These are phyloP conservation scores for Hyalella azteca DNA, from an alignment of 2,888 invertebrate genomes.

Conservation along the genomic window DNA sequence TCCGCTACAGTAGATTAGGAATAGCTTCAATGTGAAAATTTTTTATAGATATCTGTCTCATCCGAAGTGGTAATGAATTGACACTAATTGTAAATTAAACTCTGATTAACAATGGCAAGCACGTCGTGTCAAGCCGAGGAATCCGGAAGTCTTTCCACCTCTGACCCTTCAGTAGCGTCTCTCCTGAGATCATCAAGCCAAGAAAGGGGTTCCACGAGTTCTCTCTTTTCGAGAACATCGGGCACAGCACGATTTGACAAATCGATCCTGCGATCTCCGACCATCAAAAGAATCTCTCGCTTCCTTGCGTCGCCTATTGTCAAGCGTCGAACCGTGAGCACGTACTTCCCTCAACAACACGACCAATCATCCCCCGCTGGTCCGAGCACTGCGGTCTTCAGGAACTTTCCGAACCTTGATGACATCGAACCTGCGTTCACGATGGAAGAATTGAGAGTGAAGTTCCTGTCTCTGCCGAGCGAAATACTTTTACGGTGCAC, in stretches of 20 bases:
- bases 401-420: conserved; percentile 18
- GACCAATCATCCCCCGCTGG: background rate
- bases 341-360: conserved; percentile 16
- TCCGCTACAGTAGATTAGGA: no score
- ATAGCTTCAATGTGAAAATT: no score
- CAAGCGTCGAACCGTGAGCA: conserved; percentile 24
- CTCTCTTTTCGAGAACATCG: background rate
- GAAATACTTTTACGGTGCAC: background rate
- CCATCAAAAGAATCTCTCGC: conserved; percentile 27
- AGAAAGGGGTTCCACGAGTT: background rate
- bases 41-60: no score
- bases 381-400: background rate
- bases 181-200: background rate
- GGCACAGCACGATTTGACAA: background rate
- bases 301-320: conserved; percentile 28
- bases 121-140: no score
- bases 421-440: conserved; percentile 29
- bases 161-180: background rate
- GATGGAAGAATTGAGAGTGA: background rate
- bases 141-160: background rate
- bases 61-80: no score
- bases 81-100: no score
- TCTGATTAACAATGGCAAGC: no score
- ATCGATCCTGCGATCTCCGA: background rate
- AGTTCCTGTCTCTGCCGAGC: conserved; percentile 8